These are phyloP conservation scores for Cheilosia grossa DNA, from an alignment of 2,888 invertebrate genomes.

Conservation along the genomic window DNA sequence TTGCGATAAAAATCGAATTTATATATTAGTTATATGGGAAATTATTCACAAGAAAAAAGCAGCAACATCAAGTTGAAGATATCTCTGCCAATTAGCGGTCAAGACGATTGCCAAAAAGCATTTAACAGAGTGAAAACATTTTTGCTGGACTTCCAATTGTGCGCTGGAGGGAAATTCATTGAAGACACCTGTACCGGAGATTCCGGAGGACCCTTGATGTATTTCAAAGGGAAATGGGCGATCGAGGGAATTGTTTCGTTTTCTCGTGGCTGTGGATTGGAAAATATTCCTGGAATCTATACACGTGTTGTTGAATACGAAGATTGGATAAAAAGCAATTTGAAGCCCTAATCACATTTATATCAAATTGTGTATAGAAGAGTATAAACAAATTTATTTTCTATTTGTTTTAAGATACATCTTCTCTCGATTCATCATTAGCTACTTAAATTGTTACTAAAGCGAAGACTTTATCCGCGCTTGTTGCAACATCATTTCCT, in stretches of 20 bases:
- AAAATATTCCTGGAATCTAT: constrained; percentile 87
- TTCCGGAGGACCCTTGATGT: constrained; percentile 85
- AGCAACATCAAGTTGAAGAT: constrained; percentile 78
- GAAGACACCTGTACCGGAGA: constrained; percentile 85
- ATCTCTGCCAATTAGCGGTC: constrained; percentile 82
- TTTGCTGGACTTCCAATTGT: constrained; percentile 67
- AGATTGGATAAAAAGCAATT: constrained; percentile 84
- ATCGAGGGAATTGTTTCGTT: constrained; percentile 83
- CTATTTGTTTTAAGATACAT: too few species aligned
- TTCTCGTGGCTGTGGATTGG: constrained; percentile 79
- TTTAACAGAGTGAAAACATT: constrained; percentile 29
- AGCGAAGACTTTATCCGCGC: too few species aligned
- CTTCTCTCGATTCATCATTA: too few species aligned
- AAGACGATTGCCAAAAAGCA: constrained; percentile 81
- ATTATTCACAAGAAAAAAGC: constrained; percentile 26
- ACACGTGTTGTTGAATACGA: constrained; percentile 85
- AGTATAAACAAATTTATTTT: constrained; percentile 7
- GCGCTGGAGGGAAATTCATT: constrained; percentile 79
- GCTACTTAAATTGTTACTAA: too few species aligned
- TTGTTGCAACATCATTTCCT: too few species aligned
- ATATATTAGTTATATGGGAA: not conserved
- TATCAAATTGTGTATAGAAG: constrained; percentile 81
- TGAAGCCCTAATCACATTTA: too few species aligned
- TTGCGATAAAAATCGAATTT: not conserved
- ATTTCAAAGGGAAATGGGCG: constrained; percentile 59